Conservation (phyloP, 1,140 invertebrate species). For the Aphidius ervi region DNA sequence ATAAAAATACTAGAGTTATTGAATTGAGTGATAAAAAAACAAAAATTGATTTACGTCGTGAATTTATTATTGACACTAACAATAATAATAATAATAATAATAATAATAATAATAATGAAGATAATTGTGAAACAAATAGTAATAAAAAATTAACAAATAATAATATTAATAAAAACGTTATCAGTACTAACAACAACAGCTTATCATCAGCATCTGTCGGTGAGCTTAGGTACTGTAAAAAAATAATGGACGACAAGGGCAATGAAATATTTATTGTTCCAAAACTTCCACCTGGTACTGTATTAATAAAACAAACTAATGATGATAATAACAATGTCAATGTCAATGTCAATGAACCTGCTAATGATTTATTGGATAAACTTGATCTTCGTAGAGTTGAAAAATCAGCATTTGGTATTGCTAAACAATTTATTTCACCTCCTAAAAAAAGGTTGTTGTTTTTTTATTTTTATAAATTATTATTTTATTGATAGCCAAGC, state of each 20-base stretch:
- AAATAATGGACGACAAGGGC: neutral
- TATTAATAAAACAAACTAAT: conserved; percentile 30
- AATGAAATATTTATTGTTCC: conserved; percentile 19
- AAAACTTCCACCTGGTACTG: conserved; percentile 29
- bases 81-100: neutral
- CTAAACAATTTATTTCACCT: too few relatives aligned
- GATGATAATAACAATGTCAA: neutral
- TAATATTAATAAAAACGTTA: too few relatives aligned
- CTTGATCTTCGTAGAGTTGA: neutral
- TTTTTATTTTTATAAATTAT: conserved; percentile 1
- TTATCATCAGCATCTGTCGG: conserved; percentile 1
- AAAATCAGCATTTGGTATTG: too few relatives aligned
- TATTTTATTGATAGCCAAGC: neutral
- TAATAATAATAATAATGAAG: neutral
- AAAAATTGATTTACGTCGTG: conserved; percentile 31
- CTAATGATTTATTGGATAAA: neutral
- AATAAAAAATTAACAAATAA: too few relatives aligned
- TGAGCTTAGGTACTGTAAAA: conserved; percentile 10
- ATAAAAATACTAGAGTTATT: conserved; percentile 21
- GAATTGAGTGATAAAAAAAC: conserved; percentile 30
- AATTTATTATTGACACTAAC: conserved; percentile 24
- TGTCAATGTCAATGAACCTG: neutral
- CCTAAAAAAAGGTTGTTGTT: neutral
- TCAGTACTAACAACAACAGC: too few relatives aligned
- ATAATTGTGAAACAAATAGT: too few relatives aligned